Percentiles rank a stretch among this genome's conserved stretches.
Conservation (phyloP, 2,888 invertebrate genomes). For the Labia minor region DNA sequence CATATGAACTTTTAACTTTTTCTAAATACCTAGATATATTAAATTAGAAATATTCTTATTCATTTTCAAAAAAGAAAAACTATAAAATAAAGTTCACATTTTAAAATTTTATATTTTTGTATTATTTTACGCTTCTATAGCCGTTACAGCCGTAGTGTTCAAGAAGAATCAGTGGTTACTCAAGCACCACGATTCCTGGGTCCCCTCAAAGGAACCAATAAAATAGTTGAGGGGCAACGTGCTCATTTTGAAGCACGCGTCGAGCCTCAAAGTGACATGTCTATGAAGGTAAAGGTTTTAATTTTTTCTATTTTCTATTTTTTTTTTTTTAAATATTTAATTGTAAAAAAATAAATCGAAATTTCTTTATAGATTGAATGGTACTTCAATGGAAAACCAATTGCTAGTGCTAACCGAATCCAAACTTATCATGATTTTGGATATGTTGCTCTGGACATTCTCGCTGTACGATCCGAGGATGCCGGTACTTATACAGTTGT, state of each 20-base stretch:
- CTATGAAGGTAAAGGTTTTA: constrained; percentile 48
- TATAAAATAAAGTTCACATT: too few species aligned
- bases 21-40: not conserved
- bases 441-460: constrained; percentile 89
- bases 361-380: constrained; percentile 60
- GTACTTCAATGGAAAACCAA: constrained; percentile 90
- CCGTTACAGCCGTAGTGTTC: constrained; percentile 53
- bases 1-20: too few species aligned
- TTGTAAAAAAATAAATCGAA: not conserved
- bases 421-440: constrained; percentile 94
- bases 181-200: constrained; percentile 81
- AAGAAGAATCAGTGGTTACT: constrained; percentile 62
- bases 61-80: too few species aligned
- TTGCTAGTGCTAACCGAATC: constrained; percentile 80
- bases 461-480: constrained; percentile 85
- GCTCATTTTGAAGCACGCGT: constrained; percentile 93
- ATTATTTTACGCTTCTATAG: too few species aligned
- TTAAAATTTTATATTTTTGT: too few species aligned
- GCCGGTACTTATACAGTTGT: constrained; percentile 87
- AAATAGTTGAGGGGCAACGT: constrained; percentile 83
- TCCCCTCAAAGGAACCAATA: constrained; percentile 83
- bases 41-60: too few species aligned
- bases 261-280: constrained; percentile 87
- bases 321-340: too few species aligned
- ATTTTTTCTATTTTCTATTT: not conserved